Evolutionary conservation across 2,888 invertebrate species (phyloP), one percentile per base, ranked within the genome.

Genomic region (Yponomeuta evonymella): DNA sequence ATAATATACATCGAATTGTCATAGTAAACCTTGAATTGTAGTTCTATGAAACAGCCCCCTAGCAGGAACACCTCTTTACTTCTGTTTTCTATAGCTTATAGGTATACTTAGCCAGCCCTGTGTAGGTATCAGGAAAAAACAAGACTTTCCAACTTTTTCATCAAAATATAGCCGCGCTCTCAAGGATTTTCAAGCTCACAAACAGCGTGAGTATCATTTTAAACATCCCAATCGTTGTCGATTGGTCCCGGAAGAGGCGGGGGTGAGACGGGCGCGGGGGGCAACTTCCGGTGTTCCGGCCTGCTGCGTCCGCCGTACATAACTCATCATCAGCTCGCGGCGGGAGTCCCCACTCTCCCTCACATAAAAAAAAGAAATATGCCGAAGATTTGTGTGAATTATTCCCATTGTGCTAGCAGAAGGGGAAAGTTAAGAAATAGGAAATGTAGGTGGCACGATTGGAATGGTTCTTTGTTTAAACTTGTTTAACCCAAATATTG

Each of bases 171-270:
- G 43, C 43, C 1, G 1, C 36, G 5, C 6, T 4, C 33, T 33
- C 5, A 33, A 33, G 33, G 43, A 43, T 43, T 43, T 43, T 43
- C 3, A 5, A 8, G 43, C 43, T 43, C 5, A 15, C 15, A 4
- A 8, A 15, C 15, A 15, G 15, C 15, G 51, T 12, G 3, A 58
- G 51, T 58, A 58, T 58, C 12, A 15, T 58, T 58, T 58, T 58
- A 58, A 43, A 58, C 15, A 58, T 58, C 64, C 64, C 64, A 30
- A 64, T 64, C 51, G 69, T 69, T 58, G 69, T 58, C 87, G 88
- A 91, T 90, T 90, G 90, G 85, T 85, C 87, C 85, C 90, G 91
- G 90, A 90, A 87, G 85, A 84, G 86, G 85, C 83, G 85, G 84
- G 86, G 86, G 83, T 79, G 82, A 81, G 78, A 81, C 62, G 36